Evolutionary conservation across 2,113 vertebrate species (phyloP).

Genomic region (Dendrocopos noguchii): DNA sequence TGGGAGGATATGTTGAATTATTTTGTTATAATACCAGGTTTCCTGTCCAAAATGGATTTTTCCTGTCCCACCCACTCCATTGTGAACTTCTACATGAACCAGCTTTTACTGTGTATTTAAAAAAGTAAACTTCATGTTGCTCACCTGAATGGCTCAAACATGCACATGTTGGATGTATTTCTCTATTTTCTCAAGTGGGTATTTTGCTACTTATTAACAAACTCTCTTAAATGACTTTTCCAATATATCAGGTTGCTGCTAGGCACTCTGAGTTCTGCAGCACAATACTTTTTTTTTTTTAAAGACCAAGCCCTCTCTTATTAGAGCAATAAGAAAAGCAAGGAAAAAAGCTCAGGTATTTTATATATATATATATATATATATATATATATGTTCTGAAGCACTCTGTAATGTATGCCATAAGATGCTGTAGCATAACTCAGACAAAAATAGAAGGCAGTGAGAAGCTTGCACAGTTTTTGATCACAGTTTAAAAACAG

Average conservation of each 20-base stretch:
- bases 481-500: slow-evolving; percentile 18
- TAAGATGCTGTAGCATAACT: background rate
- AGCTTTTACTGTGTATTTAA: background rate
- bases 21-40: background rate
- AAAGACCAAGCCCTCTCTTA: background rate
- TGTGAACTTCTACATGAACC: background rate
- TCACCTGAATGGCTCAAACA: background rate
- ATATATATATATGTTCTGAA: background rate
- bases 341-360: background rate
- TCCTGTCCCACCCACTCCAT: rapidly evolving
- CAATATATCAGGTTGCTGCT: background rate
- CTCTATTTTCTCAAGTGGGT: background rate
- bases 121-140: background rate
- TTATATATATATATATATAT: too few relatives aligned
- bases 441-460: background rate
- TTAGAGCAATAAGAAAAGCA: background rate
- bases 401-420: background rate
- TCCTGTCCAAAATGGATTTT: background rate
- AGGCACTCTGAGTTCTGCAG: background rate
- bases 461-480: background rate
- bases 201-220: background rate
- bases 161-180: background rate
- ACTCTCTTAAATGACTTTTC: background rate
- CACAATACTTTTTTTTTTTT: background rate
- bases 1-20: background rate